Evolutionary conservation across 1,140 invertebrate species (phyloP).

Genomic region (Bombus terrestris): DNA sequence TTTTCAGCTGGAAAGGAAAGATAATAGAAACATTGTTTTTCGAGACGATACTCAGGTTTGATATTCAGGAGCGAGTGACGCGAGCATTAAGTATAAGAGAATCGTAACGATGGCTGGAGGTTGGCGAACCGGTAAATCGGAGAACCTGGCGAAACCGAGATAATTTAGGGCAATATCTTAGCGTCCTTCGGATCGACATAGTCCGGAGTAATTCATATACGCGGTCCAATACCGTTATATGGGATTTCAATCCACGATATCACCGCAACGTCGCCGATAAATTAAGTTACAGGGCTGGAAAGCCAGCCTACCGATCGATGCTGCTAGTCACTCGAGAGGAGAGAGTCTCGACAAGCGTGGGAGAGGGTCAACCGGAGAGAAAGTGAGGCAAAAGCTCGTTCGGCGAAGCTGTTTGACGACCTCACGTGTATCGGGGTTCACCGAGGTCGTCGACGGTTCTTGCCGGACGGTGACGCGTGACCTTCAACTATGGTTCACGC

Average conservation of each 20-base stretch:
- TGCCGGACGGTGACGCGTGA: slow-evolving; percentile 27
- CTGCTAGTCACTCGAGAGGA: slow-evolving; percentile 60
- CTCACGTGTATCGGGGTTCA: slow-evolving; percentile 44
- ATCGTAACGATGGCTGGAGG: no score
- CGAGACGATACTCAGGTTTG: neutral
- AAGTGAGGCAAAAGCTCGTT: slow-evolving; percentile 4
- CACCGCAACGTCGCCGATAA: slow-evolving; percentile 47
- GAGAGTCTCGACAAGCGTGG: slow-evolving; percentile 27
- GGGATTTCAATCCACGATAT: slow-evolving; percentile 20
- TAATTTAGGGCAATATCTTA: neutral
- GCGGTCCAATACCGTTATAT: no score
- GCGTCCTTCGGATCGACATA: neutral
- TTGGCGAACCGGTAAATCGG: neutral
- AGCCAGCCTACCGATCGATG: slow-evolving; percentile 67
- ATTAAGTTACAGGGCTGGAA: slow-evolving; percentile 69
- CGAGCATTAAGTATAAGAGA: no score
- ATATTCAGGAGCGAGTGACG: neutral
- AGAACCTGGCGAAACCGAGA: slow-evolving; percentile 7
- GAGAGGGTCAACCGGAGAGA: neutral
- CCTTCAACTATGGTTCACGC: slow-evolving; percentile 28
- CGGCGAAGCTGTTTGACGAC: slow-evolving; percentile 18
- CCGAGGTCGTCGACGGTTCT: slow-evolving; percentile 45
- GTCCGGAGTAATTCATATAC: no score
- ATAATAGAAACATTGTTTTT: neutral
- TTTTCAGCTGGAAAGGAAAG: neutral